These are phyloP conservation scores for Onychomys torridus DNA, from an alignment of 2,797 vertebrate genomes.

Conservation along the genomic window DNA sequence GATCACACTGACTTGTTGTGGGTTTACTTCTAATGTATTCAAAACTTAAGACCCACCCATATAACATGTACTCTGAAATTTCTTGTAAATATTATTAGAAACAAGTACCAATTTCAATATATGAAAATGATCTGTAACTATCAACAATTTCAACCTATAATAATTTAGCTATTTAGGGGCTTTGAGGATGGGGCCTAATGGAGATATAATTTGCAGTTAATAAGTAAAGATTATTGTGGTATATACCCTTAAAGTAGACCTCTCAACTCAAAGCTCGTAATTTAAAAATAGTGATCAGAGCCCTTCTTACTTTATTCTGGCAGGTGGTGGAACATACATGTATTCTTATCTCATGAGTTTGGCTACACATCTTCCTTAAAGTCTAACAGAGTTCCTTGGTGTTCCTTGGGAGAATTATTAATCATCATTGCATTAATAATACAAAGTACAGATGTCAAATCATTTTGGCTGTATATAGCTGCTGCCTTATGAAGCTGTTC, in stretches of 20 bases:
- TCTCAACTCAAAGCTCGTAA: slow-evolving; percentile 26
- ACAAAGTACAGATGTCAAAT: background rate
- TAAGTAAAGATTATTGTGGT: background rate
- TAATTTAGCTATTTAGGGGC: background rate
- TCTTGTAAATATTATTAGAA: background rate
- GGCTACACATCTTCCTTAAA: slow-evolving; percentile 33
- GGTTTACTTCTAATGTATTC: slow-evolving; percentile 35
- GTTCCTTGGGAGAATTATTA: slow-evolving; percentile 3
- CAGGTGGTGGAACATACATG: background rate
- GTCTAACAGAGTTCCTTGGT: slow-evolving; percentile 2
- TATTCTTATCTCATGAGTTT: slow-evolving; percentile 45
- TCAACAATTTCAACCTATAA: slow-evolving; percentile 7
- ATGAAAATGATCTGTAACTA: background rate
- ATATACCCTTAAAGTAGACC: slow-evolving; percentile 12
- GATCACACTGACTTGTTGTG: background rate
- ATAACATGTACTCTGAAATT: background rate
- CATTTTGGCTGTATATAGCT: background rate
- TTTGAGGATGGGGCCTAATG: background rate
- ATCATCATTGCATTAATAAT: slow-evolving; percentile 14
- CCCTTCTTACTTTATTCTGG: slow-evolving; percentile 5
- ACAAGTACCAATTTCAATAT: background rate
- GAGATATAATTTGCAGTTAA: background rate
- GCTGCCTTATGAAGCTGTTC: background rate
- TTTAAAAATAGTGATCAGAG: background rate
- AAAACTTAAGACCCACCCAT: background rate